Evolutionary conservation across 2,113 vertebrate genomes (phyloP).

Genomic region (Turnix velox): DNA sequence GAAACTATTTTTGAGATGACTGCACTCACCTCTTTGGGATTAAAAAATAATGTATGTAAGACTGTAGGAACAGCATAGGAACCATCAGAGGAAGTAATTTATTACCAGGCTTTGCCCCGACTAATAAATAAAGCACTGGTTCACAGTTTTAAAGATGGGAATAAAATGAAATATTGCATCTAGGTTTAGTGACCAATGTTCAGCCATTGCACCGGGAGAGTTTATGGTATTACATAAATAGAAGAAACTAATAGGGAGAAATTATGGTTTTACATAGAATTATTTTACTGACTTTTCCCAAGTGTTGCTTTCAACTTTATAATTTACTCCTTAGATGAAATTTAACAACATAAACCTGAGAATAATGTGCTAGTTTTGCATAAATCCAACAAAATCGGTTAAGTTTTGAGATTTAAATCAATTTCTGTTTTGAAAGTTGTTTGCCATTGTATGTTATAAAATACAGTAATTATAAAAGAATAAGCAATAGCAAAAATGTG

Average conservation of each 20-base stretch:
- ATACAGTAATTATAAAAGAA: background rate
- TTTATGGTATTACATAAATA: background rate
- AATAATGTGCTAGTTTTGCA: background rate
- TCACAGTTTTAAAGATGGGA: background rate
- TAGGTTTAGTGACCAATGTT: background rate
- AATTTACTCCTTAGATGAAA: background rate
- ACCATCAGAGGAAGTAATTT: background rate
- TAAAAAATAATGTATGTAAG: background rate
- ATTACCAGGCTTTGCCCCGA: background rate
- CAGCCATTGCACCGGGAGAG: background rate
- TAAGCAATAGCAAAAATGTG: background rate
- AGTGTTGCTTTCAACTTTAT: background rate
- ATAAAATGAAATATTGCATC: background rate
- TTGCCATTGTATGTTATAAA: background rate
- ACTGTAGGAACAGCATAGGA: background rate
- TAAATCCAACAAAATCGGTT: background rate
- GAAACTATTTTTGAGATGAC: background rate
- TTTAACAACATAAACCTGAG: background rate
- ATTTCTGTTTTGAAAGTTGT: background rate
- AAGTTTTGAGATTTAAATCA: background rate
- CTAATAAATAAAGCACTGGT: background rate
- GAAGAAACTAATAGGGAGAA: background rate
- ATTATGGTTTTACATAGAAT: background rate
- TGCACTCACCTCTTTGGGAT: background rate
- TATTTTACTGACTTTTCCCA: background rate